Evolutionary conservation across 1,140 invertebrate species (phyloP).

Genomic region (Leptinotarsa lineolata): DNA sequence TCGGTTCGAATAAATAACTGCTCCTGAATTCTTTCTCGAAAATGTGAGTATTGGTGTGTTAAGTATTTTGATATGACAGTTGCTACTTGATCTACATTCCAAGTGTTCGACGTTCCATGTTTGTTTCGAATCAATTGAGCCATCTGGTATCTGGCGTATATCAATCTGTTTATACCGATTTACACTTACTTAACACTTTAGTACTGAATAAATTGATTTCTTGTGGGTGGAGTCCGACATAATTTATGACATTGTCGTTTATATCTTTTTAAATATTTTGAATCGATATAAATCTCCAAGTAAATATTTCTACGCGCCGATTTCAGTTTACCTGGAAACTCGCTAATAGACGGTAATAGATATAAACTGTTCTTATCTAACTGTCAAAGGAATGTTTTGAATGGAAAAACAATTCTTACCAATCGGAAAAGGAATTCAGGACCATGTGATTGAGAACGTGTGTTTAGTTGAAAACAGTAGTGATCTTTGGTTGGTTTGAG

Average conservation of each 20-base stretch:
- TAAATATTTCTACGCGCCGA: not conserved
- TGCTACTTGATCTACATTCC: slow-evolving; percentile 2
- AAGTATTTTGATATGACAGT: too few relatives aligned
- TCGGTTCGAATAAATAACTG: too few relatives aligned
- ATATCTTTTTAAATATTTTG: not conserved
- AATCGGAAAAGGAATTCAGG: not conserved
- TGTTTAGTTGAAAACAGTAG: not conserved
- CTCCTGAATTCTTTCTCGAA: too few relatives aligned
- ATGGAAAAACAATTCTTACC: not conserved
- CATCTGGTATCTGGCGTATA: not conserved
- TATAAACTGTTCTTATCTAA: not conserved
- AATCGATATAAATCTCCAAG: not conserved
- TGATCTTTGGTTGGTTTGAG: not conserved
- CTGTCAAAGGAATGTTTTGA: not conserved
- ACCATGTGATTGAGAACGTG: not conserved
- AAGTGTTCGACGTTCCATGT: not conserved
- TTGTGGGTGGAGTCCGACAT: not conserved
- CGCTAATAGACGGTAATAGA: not conserved
- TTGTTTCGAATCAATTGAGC: not conserved
- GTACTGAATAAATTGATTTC: not conserved
- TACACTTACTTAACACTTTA: not conserved
- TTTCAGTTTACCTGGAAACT: too few relatives aligned
- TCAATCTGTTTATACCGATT: slow-evolving; percentile 1
- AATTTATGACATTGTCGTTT: slow-evolving; percentile 1
- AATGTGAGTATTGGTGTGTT: too few relatives aligned